Evolutionary conservation across 2,113 vertebrate genomes (phyloP).

Genomic region (Chauna torquata): DNA sequence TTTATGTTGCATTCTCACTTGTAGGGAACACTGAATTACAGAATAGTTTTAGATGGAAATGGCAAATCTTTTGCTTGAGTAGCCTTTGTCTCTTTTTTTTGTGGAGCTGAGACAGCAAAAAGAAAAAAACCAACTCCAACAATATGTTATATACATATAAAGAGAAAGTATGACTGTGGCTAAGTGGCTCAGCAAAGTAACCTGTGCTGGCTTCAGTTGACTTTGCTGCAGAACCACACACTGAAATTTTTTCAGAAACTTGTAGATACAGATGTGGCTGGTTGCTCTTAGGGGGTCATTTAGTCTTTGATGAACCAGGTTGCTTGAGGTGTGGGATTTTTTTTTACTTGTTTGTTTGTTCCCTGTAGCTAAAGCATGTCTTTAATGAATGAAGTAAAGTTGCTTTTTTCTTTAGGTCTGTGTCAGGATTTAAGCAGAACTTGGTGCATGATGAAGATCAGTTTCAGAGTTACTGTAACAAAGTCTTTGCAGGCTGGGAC

Average conservation of each 20-base stretch:
- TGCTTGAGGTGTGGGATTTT: background rate
- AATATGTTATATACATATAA: background rate
- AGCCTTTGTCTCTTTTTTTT: background rate
- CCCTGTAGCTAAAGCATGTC: background rate
- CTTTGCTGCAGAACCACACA: background rate
- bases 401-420: constrained; percentile 76
- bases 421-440: constrained; percentile 87
- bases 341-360: background rate
- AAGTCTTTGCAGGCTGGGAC: constrained; percentile 96
- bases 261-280: background rate
- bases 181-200: background rate
- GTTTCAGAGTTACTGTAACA: constrained; percentile 97
- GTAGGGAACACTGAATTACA: background rate
- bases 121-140: background rate
- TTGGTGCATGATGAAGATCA: constrained; percentile 86
- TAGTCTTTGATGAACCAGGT: background rate
- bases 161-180: background rate
- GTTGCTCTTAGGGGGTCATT: background rate
- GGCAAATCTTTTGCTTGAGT: background rate
- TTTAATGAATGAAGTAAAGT: background rate
- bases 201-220: background rate
- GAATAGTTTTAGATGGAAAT: background rate
- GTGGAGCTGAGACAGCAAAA: background rate
- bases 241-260: background rate
- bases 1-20: background rate